phyloP scores from a whole-genome alignment of 1,140 invertebrate species.

The Drosophila nigromelanica region DNA sequence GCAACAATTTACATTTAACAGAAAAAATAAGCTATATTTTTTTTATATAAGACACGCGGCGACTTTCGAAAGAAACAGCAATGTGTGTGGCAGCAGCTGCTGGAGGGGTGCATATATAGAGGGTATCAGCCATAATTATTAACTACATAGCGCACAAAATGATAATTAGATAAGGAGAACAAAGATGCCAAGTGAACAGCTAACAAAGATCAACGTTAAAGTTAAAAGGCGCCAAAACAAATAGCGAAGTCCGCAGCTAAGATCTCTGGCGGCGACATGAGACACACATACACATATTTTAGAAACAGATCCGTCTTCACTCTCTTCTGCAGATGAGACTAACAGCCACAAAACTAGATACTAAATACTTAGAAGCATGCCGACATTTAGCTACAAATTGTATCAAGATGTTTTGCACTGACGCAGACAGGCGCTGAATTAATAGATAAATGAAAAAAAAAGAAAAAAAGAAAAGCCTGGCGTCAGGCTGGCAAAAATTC shows the following conservation, averaged over 20 bases:
- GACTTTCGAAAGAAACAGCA: conserved; percentile 45
- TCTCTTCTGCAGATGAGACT: conserved; percentile 4
- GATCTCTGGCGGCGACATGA: conserved; percentile 27
- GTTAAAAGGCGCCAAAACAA: conserved; percentile 45
- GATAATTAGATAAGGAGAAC: conserved; percentile 58
- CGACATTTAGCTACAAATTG: conserved; percentile 56
- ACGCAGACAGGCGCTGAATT: conserved; percentile 52
- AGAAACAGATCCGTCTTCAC: conserved; percentile 11
- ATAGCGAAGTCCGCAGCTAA: conserved; percentile 12
- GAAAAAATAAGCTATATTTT: conserved; percentile 34
- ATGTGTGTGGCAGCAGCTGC: conserved; percentile 13
- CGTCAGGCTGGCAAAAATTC: conserved; percentile 27
- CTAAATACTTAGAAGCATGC: conserved; percentile 29
- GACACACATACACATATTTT: background rate
- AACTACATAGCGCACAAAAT: conserved; percentile 46
- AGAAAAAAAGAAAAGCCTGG: conserved; percentile 17
- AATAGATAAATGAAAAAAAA: conserved; percentile 42
- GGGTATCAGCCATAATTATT: conserved; percentile 56
- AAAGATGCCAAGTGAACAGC: conserved; percentile 35
- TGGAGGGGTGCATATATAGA: background rate
- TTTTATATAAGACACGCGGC: conserved; percentile 61
- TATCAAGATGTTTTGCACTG: conserved; percentile 62
- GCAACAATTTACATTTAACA: conserved; percentile 74
- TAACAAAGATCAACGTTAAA: conserved; percentile 34
- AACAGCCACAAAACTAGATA: conserved; percentile 10